Percentiles rank a stretch among this genome's conserved stretches.
Conservation (phyloP, 1,140 invertebrate genomes). For the Hylaeus anthracinus region DNA sequence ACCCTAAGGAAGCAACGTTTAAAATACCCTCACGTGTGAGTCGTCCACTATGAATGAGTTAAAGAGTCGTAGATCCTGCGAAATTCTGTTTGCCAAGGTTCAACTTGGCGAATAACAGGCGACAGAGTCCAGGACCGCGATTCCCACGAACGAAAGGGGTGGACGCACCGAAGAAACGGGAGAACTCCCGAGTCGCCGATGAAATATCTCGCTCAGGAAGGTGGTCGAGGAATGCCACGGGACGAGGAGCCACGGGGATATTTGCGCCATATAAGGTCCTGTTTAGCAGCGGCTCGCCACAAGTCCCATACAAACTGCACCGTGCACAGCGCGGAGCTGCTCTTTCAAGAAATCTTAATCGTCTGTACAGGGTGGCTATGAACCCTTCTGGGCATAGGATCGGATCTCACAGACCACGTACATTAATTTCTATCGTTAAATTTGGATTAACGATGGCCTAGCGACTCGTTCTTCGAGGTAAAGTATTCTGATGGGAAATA, state of each 20-base stretch:
- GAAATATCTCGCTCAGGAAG: constrained; percentile 39
- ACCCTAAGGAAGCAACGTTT: no score
- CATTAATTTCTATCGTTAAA: no score
- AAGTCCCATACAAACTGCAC: constrained; percentile 13
- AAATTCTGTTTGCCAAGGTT: no score
- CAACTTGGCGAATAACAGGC: neutral
- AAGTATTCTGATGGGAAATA: no score
- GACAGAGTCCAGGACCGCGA: neutral
- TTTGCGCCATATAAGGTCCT: constrained; percentile 66
- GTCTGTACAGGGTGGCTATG: no score
- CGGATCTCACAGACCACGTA: no score
- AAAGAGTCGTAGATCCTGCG: neutral
- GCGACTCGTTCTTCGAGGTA: no score
- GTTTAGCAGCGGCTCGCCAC: constrained; percentile 58
- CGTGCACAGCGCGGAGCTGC: no score
- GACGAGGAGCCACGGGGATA: constrained; percentile 35
- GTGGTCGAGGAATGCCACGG: constrained; percentile 48
- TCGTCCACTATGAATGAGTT: no score
- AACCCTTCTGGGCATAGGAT: no score
- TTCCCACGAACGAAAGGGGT: constrained; percentile 6
- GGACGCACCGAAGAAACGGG: constrained; percentile 8
- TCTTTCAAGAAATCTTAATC: constrained; percentile 10
- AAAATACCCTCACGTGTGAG: no score
- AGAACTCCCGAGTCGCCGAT: constrained; percentile 34
- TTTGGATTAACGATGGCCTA: no score